Evolutionary conservation across 2,113 vertebrate genomes (phyloP), one percentile per base, ranked within the genome.

Genomic region (Alethe castanea): DNA sequence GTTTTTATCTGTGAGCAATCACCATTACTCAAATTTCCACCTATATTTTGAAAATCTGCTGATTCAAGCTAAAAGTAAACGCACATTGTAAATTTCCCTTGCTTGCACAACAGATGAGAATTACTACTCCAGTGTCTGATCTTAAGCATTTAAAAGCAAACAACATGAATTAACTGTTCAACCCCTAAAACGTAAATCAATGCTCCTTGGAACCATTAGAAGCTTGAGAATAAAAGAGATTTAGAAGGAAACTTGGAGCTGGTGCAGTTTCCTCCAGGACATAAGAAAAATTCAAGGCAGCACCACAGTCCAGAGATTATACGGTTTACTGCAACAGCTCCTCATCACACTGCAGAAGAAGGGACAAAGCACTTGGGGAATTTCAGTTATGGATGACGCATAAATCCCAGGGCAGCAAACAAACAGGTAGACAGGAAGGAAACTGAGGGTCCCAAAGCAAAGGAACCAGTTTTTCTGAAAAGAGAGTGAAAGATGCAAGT

Each of bases 71-170:
- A 50, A 52, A 86, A 91, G 33, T 38, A 66, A 92, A 81, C 29
- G 88, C 36, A 48, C 22, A 33, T 20, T 13, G 1, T 48, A 66
- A 36, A 71, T 35, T 69, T 66, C 18, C 38, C 40, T 62, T 47
- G 14, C 59, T 52, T 42, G n/a, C 35, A 70, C 77, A 65, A 48
- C 7, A 81, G 56, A 26, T 44, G 33, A 81, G n/a, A 15, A n/a
- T 66, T 81, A 62, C 48, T 62, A 44, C 19, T 88, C 35, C 52
- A 77, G 9, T 23, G 42, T 29, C 38, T 57, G 23, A 62, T 66
- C 47, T 86, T 56, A 88, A 53, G 12, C 6, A 61, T 86, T 87
- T 88, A 81, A 70, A 86, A 87, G n/a, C 48, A 89, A 91, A 44
- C 18, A 48, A 29, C 29, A 64, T 0, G 1, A 92, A 74, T 22